Evolutionary conservation across 1,140 invertebrate genomes (phyloP), one percentile per base, ranked within the genome.

Genomic region (Eriosoma lanigerum): DNA sequence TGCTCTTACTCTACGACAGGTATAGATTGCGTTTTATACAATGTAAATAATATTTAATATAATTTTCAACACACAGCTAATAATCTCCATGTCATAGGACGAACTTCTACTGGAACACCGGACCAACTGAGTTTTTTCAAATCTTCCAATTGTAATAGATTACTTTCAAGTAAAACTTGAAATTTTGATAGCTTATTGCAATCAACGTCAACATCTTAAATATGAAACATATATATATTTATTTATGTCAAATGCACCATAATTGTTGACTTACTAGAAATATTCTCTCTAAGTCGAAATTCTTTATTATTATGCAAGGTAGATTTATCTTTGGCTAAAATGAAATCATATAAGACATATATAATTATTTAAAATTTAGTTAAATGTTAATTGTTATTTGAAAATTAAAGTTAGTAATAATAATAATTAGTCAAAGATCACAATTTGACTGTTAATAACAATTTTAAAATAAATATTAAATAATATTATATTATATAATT

Each of bases 111-210:
- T 56, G 96, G 96, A 82, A 98, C 92, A 8, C 97, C 97, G 81
- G 95, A 96, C 96, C 97, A 99, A 83, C 95, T 96, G 1, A 97
- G 86, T 83, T 95, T 93, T 84, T 94, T 92, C 26, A 98, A 87
- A 84, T 97, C 95, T 83, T 93, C 90, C 81, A 97, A 87, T 88
- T 95, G 92, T 62, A 94, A 87, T 66, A 93, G 89, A 9, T 89
- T 87, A 56, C 89, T 90, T 70, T 93, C 90, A 66, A 96, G 87
- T 29, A 96, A 85, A 82, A 90, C 87, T 84, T 93, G 88, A 85
- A 97, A 96, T 85, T 94, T 91, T 83, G 95, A 93, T 83, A 95
- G 86, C 87, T 94, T 95, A 58, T 91, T 92, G 85, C 92, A 91
- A 84, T 91, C 92, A 84, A 81, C 82, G 26, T 85, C 82, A 38